Evolutionary conservation across 2,888 invertebrate genomes (phyloP).

Genomic region (Orthonychiurus folsomi): DNA sequence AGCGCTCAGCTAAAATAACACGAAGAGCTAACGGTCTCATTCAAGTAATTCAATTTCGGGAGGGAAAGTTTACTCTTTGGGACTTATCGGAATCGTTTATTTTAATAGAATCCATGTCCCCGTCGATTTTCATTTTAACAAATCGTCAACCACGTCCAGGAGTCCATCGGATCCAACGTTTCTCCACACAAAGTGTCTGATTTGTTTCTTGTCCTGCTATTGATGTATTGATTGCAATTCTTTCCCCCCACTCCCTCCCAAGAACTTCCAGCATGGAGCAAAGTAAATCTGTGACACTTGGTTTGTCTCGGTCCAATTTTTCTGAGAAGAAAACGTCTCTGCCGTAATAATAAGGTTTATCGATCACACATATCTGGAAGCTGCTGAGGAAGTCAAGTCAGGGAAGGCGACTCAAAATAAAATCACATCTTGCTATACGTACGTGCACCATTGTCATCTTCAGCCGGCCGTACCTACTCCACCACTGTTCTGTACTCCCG

Average conservation of each 20-base stretch:
- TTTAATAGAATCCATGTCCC: neutral
- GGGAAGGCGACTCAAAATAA: neutral
- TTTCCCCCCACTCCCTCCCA: neutral
- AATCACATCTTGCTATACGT: too few species aligned
- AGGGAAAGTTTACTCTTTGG: neutral
- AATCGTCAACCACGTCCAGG: neutral
- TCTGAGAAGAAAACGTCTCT: neutral
- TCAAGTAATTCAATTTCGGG: neutral
- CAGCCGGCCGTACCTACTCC: too few species aligned
- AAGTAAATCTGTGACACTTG: slow-evolving; percentile 1
- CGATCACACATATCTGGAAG: neutral
- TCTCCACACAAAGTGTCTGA: too few species aligned
- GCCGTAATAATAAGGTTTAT: neutral
- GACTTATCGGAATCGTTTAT: neutral
- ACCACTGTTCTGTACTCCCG: neutral
- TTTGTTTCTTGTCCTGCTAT: neutral
- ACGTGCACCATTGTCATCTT: too few species aligned
- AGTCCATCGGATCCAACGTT: neutral
- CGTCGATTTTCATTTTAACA: neutral
- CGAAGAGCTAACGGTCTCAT: neutral
- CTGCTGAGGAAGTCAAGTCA: neutral
- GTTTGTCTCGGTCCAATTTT: neutral
- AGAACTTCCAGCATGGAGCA: neutral
- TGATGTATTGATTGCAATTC: neutral
- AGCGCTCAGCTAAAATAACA: neutral